Conservation (phyloP, 1,140 invertebrate genomes). For the Manduca sexta region DNA sequence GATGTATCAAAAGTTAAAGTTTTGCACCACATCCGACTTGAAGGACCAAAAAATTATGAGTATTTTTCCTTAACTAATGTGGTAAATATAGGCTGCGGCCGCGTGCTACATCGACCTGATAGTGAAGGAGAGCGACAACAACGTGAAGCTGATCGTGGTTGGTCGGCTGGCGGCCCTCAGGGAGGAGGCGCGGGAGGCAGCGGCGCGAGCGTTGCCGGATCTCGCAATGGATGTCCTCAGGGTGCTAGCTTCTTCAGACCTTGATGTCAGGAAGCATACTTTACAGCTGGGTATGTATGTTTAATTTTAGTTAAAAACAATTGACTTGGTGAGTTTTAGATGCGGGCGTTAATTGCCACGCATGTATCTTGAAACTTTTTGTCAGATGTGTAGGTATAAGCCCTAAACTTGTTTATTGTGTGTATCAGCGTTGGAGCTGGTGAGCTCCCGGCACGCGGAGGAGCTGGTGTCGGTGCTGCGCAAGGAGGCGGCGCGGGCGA, state of each 20-base stretch:
- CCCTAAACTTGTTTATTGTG: too few relatives aligned
- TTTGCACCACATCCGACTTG: too few relatives aligned
- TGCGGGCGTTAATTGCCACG: too few relatives aligned
- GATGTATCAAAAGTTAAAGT: too few relatives aligned
- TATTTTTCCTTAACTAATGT: too few relatives aligned
- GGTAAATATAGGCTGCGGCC: conserved; percentile 84
- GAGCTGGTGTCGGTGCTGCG: conserved; percentile 96
- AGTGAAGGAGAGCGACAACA: conserved; percentile 99
- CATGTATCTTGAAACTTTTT: too few relatives aligned
- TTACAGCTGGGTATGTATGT: conserved; percentile 82
- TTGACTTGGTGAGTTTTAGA: too few relatives aligned
- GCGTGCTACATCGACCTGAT: conserved; percentile 99
- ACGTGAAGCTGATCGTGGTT: conserved; percentile 98
- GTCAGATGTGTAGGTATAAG: too few relatives aligned
- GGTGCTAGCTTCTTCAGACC: conserved; percentile 93
- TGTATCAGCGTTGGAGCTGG: conserved; percentile 87
- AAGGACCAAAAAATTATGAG: too few relatives aligned
- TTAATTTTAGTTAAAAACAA: too few relatives aligned
- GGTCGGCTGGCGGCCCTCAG: conserved; percentile 94
- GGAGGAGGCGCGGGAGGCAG: conserved; percentile 87
- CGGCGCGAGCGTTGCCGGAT: conserved; percentile 96
- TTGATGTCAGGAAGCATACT: conserved; percentile 95
- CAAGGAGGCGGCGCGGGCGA: conserved; percentile 95
- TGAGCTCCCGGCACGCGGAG: conserved; percentile 94
- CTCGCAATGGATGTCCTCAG: conserved; percentile 98